Conservation (phyloP, 1,140 invertebrate genomes). For the Lanistes nyassanus region DNA sequence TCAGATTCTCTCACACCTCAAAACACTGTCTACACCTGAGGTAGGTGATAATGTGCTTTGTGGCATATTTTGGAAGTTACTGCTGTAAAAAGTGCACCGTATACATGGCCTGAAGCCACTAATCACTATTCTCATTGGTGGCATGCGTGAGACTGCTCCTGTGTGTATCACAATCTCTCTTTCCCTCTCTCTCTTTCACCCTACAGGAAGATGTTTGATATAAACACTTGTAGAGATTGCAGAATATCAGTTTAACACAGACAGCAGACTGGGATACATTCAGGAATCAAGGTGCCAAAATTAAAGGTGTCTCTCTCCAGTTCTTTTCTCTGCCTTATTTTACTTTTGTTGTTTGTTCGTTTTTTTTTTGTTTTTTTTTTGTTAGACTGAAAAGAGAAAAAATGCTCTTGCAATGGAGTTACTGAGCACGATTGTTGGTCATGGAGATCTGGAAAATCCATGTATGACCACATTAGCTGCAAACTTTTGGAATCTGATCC, state of each 20-base stretch:
- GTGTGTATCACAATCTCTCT: too few relatives aligned
- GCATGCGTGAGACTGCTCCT: too few relatives aligned
- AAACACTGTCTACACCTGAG: constrained; percentile 63
- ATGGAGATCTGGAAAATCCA: constrained; percentile 75
- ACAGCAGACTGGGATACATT: too few relatives aligned
- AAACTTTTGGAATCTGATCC: constrained; percentile 84
- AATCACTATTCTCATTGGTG: too few relatives aligned
- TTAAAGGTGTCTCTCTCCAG: too few relatives aligned
- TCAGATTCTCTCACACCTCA: constrained; percentile 80
- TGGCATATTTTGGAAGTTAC: background rate
- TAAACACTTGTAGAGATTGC: too few relatives aligned
- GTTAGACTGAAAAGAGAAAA: constrained; percentile 62
- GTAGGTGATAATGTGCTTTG: constrained; percentile 43
- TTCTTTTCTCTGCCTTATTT: too few relatives aligned
- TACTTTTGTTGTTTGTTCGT: background rate
- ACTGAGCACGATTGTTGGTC: constrained; percentile 77
- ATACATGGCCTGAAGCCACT: too few relatives aligned
- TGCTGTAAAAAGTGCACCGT: too few relatives aligned
- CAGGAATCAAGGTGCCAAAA: too few relatives aligned
- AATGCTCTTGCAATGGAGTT: constrained; percentile 78
- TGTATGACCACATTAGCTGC: constrained; percentile 75
- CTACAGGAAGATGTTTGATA: background rate
- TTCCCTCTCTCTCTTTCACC: too few relatives aligned
- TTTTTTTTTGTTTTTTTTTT: constrained; percentile 15
- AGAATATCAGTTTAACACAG: too few relatives aligned